These are phyloP conservation scores for Dendrolimus punctatus DNA, from an alignment of 1,140 invertebrate genomes.

Conservation along the genomic window DNA sequence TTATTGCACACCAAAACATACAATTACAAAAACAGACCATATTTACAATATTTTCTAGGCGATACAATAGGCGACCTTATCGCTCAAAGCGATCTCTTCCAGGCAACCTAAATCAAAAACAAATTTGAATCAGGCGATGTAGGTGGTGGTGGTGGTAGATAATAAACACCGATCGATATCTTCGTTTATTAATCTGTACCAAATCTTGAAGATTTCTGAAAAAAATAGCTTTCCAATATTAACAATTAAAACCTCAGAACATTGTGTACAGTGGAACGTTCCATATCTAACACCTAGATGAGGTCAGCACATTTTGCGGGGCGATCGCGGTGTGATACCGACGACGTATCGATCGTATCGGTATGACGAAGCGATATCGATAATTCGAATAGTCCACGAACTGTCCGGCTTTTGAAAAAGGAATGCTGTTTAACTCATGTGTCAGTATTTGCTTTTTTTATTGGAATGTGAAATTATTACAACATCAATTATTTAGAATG, in stretches of 20 bases:
- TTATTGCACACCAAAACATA: too few species aligned
- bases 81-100: too few species aligned
- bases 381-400: constrained; percentile 52
- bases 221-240: constrained; percentile 10
- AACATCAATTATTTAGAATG: constrained; percentile 4
- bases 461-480: constrained; percentile 15
- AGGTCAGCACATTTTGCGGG: constrained; percentile 56
- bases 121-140: too few species aligned
- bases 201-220: constrained; percentile 1
- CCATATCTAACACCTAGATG: constrained; percentile 52
- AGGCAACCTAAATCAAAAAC: too few species aligned
- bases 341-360: constrained; percentile 58
- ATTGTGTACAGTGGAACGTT: constrained; percentile 21
- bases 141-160: too few species aligned
- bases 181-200: too few species aligned
- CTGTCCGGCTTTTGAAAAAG: constrained; percentile 49
- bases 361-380: constrained; percentile 53
- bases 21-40: too few species aligned
- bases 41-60: too few species aligned
- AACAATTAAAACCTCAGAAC: constrained; percentile 25
- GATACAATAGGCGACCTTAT: too few species aligned
- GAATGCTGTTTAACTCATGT: constrained; percentile 40
- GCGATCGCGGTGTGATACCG: constrained; percentile 63
- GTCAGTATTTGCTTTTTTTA: constrained; percentile 43
- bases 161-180: too few species aligned